Evolutionary conservation across 2,797 vertebrate genomes (phyloP), one percentile per base, ranked within the genome.

Genomic region (Pteropus rufus): DNA sequence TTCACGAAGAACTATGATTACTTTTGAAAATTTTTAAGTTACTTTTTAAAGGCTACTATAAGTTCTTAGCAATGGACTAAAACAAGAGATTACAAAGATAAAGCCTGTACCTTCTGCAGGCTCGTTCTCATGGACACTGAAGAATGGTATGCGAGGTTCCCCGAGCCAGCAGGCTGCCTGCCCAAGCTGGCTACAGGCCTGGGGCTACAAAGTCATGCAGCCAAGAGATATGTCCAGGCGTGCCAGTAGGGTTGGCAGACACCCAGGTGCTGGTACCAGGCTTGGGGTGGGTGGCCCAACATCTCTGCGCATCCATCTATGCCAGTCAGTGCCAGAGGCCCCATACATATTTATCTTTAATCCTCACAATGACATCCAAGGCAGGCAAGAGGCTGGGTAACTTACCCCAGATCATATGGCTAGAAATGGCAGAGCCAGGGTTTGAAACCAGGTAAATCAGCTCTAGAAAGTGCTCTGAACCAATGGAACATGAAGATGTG

Each of bases 121-220:
- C 82, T 64, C 2, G 58, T 36, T 34, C 80, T 89, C 79, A 72
- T 3, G 2, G 60, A 77, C 41, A 54, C 54, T n/a, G 41, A 65
- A 58, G 24, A 69, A 91, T 3, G 70, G 56, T 6, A 75, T 18
- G 44, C 75, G 60, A 41, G 64, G 44, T 18, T 93, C 69, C 60
- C 29, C 1, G 18, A 80, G 83, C 92, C 90, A 94, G 75, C 3
- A 72, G 83, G 72, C 93, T 62, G 81, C 84, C 65, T 80, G 95
- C 67, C 86, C 65, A 58, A 29, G 62, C 29, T 92, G 91, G 86
- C 92, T 54, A n/a, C n/a, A 24, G 72, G 87, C 95, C 94, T 88
- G 49, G 82, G 69, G 76, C 87, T 83, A 90, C 21, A 21, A 39
- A 31, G 46, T 72, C 70, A 24, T 11, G 12, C 1, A 18, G 84